Percentiles rank a stretch among this genome's conserved stretches.
Evolutionary conservation across 2,113 vertebrate species (phyloP).

Genomic region (Platysteira castanea): DNA sequence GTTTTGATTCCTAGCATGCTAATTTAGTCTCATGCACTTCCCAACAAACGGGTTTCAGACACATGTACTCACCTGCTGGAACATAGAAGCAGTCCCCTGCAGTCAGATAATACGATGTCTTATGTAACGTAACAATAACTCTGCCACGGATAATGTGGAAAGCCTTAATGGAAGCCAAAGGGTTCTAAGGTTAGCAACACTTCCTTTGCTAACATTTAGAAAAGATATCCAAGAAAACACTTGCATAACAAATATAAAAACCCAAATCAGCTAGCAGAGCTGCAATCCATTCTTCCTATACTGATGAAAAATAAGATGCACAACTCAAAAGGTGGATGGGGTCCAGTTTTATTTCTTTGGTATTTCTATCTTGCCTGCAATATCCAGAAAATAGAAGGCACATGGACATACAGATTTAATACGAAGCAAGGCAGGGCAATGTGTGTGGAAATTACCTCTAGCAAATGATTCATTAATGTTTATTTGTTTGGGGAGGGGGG

Average conservation of each 20-base stretch:
- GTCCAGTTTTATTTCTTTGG: not conserved
- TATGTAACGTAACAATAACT: conserved; percentile 67
- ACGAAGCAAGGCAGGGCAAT: not conserved
- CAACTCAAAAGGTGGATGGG: not conserved
- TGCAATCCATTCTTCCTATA: not conserved
- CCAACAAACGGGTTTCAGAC: not conserved
- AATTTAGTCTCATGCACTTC: not conserved
- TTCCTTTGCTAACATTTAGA: not conserved
- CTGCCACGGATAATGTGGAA: conserved; percentile 69
- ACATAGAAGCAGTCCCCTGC: conserved; percentile 75
- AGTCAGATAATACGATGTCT: conserved; percentile 59
- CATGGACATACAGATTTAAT: not conserved
- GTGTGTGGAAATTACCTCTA: not conserved
- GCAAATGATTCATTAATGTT: not conserved
- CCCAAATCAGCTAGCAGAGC: not conserved
- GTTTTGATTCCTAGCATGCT: not conserved
- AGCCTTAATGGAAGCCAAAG: conserved; percentile 55
- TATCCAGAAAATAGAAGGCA: not conserved
- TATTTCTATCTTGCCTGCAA: not conserved
- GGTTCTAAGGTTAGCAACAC: not conserved
- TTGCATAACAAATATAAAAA: not conserved
- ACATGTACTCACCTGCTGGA: conserved; percentile 68
- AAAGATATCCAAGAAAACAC: not conserved
- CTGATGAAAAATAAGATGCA: not conserved
- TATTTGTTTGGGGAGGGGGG: not conserved